Percentiles rank a stretch among this genome's conserved stretches.
phyloP scores from a whole-genome alignment of 2,888 invertebrate species.

The Pandemis corylana region DNA sequence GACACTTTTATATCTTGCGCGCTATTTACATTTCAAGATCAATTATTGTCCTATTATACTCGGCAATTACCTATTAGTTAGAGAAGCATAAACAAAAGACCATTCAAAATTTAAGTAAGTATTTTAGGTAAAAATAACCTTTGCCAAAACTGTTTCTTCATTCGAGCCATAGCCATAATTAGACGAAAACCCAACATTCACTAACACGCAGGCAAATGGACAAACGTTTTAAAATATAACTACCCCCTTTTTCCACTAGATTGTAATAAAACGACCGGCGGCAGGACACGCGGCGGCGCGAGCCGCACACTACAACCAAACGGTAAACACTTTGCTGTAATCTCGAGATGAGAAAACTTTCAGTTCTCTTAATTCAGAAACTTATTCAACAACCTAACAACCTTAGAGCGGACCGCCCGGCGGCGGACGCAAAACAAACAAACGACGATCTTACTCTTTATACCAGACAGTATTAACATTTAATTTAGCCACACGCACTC shows the following conservation, averaged over 20 bases:
- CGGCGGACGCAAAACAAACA: conserved; percentile 80
- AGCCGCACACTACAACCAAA: conserved; percentile 82
- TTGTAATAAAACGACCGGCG: conserved; percentile 8
- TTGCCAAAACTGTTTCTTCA: no score
- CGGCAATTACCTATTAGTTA: no score
- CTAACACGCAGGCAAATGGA: background rate
- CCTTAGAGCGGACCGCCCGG: conserved; percentile 80
- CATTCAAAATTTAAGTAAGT: no score
- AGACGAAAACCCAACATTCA: background rate
- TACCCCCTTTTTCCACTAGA: background rate
- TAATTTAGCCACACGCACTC: conserved; percentile 41
- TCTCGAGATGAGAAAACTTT: conserved; percentile 86
- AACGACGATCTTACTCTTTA: conserved; percentile 72
- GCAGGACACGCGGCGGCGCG: conserved; percentile 55
- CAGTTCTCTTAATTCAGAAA: conserved; percentile 86
- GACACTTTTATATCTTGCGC: no score
- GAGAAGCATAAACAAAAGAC: no score
- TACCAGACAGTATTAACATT: conserved; percentile 68
- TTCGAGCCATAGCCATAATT: background rate
- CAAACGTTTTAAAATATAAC: background rate
- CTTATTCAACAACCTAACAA: conserved; percentile 85
- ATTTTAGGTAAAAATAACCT: no score
- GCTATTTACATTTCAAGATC: no score
- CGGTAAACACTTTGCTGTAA: conserved; percentile 86
- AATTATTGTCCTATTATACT: no score